Evolutionary conservation across 2,797 vertebrate genomes (phyloP).

Genomic region (Lindbergichthys nudifrons): DNA sequence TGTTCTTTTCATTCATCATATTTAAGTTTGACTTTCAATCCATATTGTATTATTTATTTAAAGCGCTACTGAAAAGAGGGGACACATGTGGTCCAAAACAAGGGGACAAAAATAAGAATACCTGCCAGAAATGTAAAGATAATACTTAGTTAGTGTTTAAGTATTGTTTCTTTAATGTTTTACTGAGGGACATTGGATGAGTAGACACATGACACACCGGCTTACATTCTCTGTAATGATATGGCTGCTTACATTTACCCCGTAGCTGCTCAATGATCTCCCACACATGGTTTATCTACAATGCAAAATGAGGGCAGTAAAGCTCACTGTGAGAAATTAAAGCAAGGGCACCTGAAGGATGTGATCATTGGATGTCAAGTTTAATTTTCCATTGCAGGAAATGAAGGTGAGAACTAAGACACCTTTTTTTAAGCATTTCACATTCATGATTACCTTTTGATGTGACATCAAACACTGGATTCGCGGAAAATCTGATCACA

Average conservation of each 20-base stretch:
- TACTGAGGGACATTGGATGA: slow-evolving; percentile 17
- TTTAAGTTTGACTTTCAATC: slow-evolving; percentile 28
- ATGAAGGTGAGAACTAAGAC: slow-evolving; percentile 43
- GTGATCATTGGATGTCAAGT: slow-evolving; percentile 43
- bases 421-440: slow-evolving; percentile 54
- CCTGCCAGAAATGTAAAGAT: slow-evolving; percentile 15
- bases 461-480: slow-evolving; percentile 58
- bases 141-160: slow-evolving; percentile 23
- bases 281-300: slow-evolving; percentile 26
- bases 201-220: slow-evolving; percentile 34
- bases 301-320: slow-evolving; percentile 58
- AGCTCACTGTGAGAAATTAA: slow-evolving; percentile 71
- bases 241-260: slow-evolving; percentile 38
- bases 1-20: slow-evolving; percentile 28
- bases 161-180: slow-evolving; percentile 27
- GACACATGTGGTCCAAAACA: slow-evolving; percentile 22
- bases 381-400: slow-evolving; percentile 47
- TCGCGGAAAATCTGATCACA: slow-evolving; percentile 45
- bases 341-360: slow-evolving; percentile 57
- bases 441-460: slow-evolving; percentile 67
- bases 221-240: slow-evolving; percentile 54
- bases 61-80: slow-evolving; percentile 24
- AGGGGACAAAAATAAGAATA: slow-evolving; percentile 26
- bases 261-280: slow-evolving; percentile 42
- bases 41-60: slow-evolving; percentile 12